These are phyloP conservation scores for Drosophila nebulosa DNA, from an alignment of 1,140 invertebrate genomes.

Conservation along the genomic window DNA sequence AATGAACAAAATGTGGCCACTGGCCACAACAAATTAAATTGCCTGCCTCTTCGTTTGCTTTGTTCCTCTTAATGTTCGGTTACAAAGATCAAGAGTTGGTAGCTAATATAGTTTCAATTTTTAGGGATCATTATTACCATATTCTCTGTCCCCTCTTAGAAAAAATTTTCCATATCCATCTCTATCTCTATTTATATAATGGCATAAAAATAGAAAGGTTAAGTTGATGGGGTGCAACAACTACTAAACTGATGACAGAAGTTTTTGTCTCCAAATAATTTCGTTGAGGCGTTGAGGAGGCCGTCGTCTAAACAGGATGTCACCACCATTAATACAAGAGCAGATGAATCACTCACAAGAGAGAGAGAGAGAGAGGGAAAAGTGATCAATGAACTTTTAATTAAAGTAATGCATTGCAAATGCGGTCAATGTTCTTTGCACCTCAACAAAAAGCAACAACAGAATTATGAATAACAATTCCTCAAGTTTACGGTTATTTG, in stretches of 20 bases:
- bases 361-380: too few species aligned
- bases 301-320: neutral
- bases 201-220: neutral
- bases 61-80: neutral
- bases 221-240: neutral
- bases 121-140: neutral
- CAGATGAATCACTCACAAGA: too few species aligned
- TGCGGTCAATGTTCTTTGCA: slow-evolving; percentile 3
- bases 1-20: slow-evolving; percentile 23
- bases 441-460: neutral
- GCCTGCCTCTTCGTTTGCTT: neutral
- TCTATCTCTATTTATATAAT: neutral
- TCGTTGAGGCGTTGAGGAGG: neutral
- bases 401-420: too few species aligned
- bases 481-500: neutral
- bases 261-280: neutral
- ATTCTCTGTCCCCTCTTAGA: neutral
- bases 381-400: too few species aligned
- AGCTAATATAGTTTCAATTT: neutral
- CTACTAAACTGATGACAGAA: neutral
- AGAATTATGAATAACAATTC: neutral
- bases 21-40: slow-evolving; percentile 15
- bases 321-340: neutral
- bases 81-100: neutral
- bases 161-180: neutral